These are phyloP conservation scores for Oscarella lobularis DNA, from an alignment of 37 sponge, comb jelly and placozoan genomes.

Conservation along the genomic window DNA sequence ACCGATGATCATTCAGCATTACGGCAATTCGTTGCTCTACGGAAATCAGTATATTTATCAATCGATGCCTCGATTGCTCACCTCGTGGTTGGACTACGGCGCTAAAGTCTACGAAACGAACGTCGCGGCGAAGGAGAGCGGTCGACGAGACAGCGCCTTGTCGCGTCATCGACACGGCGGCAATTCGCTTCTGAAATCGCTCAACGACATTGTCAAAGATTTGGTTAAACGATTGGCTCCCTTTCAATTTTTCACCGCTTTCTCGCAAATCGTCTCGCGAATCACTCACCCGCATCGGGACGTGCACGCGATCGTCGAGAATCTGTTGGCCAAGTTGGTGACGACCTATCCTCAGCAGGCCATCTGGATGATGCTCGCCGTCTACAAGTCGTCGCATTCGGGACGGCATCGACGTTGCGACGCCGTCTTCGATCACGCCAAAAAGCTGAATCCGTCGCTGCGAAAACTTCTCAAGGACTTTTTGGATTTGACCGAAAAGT, in stretches of 20 bases:
- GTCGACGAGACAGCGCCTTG: background rate
- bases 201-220: conserved; percentile 15
- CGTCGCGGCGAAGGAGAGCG: background rate
- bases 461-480: conserved; percentile 24
- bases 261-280: conserved; percentile 82
- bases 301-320: conserved; percentile 52
- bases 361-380: conserved; percentile 87
- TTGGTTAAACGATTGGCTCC: conserved; percentile 52
- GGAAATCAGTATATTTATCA: conserved; percentile 85
- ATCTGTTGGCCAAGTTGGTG: conserved; percentile 55
- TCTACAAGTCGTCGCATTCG: conserved; percentile 29
- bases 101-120: conserved; percentile 14
- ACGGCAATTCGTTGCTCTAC: conserved; percentile 71
- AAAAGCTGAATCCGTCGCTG: background rate
- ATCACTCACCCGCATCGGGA: conserved; percentile 70
- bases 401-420: background rate
- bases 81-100: conserved; percentile 88
- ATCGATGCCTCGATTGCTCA: conserved; percentile 78
- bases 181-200: background rate
- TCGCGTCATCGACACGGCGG: too few relatives aligned
- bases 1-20: conserved; percentile 74
- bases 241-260: conserved; percentile 79
- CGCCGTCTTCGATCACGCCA: background rate
- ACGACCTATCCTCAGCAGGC: conserved; percentile 69
- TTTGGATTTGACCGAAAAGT: conserved; percentile 36